Base-by-base conservation (phyloP, 2,113 vertebrate species). In the Megaceryle torquata region DNA sequence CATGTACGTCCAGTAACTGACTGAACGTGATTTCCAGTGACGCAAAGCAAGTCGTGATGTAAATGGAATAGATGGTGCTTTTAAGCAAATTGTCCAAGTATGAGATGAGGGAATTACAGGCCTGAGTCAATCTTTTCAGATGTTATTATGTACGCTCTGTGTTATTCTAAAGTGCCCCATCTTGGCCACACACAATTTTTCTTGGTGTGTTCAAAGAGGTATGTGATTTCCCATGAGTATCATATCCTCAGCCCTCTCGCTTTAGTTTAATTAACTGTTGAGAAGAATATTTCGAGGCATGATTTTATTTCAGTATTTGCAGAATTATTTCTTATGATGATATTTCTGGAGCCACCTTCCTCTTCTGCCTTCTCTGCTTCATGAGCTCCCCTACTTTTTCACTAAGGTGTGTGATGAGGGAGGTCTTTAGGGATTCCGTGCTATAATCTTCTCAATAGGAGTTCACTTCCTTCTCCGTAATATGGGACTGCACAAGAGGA, bases 41-140 rank as follows among this genome's bases (percentile, higher is more conserved):
- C 84, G 85, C 76, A 78, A 69, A 88, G 83, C 74, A 20, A 61
- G 60, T 74, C 11, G 92, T 76, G 82, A 77, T 60, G 17, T 83
- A 39, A 48, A 64, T 69, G 21, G 48, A 83, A 92, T 18, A 84
- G 91, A 91, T 51, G 72, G 69, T 50, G 77, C 91, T 95, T 95
- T 85, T 75, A 90, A 86, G 91, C 80, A 93, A 92, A 74, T 75
- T 83, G 82, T 33, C 37, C 2, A 14, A 37, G 67, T 51, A 63
- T 43, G 8, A 10, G 56, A 91, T 56, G 88, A 63, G 50, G 74
- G 68, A 43, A 60, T 82, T 7, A 7, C 2, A 2, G 89, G 65
- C 50, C 65, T 35, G 48, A 1, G 31, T 59, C 17, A 35, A 9
- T 76, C 84, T 67, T 18, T 2, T 60, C 20, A 33, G 5, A 13